Percentiles rank a stretch among this genome's conserved stretches.
Conservation (phyloP, 2,888 invertebrate genomes). For the Diarsia mendica region DNA sequence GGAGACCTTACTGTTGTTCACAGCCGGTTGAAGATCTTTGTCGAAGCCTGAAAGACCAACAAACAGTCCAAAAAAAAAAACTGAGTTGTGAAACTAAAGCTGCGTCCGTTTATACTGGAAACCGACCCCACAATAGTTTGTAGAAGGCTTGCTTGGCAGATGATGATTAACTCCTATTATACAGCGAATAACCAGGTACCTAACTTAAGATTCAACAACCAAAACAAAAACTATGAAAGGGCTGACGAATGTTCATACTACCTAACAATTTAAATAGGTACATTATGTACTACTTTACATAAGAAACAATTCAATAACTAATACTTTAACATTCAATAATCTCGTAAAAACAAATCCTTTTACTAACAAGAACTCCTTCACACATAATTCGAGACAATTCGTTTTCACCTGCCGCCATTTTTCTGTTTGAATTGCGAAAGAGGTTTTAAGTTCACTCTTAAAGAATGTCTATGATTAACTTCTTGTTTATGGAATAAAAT, state of each 20-base stretch:
- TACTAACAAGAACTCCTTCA: conserved; percentile 12
- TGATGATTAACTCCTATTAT: background rate
- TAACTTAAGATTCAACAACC: background rate
- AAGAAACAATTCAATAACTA: conserved; percentile 3
- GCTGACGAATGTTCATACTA: background rate
- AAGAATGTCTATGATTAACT: conserved; percentile 3
- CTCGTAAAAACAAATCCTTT: conserved; percentile 32
- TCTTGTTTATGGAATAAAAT: conserved; percentile 24
- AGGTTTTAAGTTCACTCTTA: background rate
- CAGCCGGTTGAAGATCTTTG: background rate
- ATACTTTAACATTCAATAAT: conserved; percentile 24
- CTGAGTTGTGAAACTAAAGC: background rate
- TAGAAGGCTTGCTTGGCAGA: background rate
- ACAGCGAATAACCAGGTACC: background rate
- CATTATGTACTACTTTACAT: conserved; percentile 11
- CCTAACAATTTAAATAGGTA: conserved; percentile 12
- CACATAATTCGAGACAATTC: conserved; percentile 11
- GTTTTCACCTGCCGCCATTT: conserved; percentile 39
- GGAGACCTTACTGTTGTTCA: background rate
- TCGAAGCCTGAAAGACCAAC: background rate
- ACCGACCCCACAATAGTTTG: background rate
- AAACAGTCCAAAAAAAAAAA: background rate
- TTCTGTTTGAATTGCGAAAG: background rate
- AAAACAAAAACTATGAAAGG: conserved; percentile 1
- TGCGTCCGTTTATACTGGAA: background rate